phyloP scores from a whole-genome alignment of 2,113 vertebrate genomes.

The Sylvietta virens region DNA sequence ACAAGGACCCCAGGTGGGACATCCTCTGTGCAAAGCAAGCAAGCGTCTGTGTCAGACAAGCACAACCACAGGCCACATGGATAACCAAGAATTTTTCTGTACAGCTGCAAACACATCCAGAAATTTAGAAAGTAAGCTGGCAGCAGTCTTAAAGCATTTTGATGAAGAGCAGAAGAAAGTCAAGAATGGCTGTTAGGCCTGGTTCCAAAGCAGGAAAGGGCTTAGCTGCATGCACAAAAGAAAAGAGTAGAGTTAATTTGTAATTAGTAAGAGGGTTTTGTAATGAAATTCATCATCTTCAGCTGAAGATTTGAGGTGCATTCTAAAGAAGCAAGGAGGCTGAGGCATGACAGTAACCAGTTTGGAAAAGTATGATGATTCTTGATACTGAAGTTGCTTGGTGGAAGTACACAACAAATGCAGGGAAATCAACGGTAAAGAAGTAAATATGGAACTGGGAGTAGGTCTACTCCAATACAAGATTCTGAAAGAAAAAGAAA shows the following conservation, averaged over 20 bases:
- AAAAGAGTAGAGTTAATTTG: neutral
- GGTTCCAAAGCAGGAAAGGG: neutral
- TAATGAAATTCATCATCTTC: neutral
- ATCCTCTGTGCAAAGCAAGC: neutral
- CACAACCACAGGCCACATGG: neutral
- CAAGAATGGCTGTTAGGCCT: neutral
- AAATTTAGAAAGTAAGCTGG: neutral
- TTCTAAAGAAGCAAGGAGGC: neutral
- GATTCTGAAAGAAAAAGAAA: neutral
- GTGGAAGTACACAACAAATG: neutral
- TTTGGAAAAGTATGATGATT: neutral
- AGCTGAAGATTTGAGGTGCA: neutral
- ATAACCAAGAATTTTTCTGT: neutral
- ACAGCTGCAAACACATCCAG: neutral
- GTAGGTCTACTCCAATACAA: rapidly evolving
- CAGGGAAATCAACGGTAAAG: neutral
- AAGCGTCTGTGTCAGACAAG: neutral
- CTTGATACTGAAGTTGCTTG: neutral
- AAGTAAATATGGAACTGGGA: neutral
- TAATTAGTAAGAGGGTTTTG: neutral
- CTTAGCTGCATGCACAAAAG: neutral
- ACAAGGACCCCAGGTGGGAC: neutral
- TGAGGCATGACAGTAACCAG: neutral
- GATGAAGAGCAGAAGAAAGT: neutral
- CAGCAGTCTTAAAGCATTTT: neutral